Percentiles rank a stretch among this genome's conserved stretches.
Evolutionary conservation across 1,140 invertebrate genomes (phyloP).

Genomic region (Drosophila pseudoobscura): DNA sequence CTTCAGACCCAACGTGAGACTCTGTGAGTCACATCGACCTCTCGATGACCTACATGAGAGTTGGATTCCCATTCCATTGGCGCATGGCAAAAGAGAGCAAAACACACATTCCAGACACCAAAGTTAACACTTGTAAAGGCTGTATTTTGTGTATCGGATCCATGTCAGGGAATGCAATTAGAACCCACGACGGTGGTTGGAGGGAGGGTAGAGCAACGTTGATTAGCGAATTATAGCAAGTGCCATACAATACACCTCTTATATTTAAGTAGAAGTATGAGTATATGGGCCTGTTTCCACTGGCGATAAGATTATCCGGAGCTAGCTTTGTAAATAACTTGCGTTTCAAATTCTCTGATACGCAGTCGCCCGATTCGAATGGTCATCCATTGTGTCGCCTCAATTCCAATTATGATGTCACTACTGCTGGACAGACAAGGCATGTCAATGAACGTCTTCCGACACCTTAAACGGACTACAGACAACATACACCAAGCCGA

Average conservation of each 20-base stretch:
- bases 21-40: constrained; percentile 53
- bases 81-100: background rate
- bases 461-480: constrained; percentile 59
- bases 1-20: constrained; percentile 22
- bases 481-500: constrained; percentile 20
- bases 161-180: constrained; percentile 43
- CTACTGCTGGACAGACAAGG: constrained; percentile 19
- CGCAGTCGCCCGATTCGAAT: background rate
- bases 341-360: constrained; percentile 8
- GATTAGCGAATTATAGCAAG: constrained; percentile 57
- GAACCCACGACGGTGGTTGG: constrained; percentile 15
- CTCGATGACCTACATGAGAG: constrained; percentile 63
- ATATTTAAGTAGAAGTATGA: background rate
- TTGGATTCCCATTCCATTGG: background rate
- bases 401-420: constrained; percentile 76
- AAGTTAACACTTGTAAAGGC: constrained; percentile 45
- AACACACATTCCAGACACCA: constrained; percentile 43
- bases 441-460: constrained; percentile 76
- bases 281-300: background rate
- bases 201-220: constrained; percentile 7
- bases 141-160: constrained; percentile 29
- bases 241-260: background rate
- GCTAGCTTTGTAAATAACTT: constrained; percentile 29
- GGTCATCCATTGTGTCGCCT: constrained; percentile 10
- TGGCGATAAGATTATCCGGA: constrained; percentile 41